Evolutionary conservation across 2,113 vertebrate species (phyloP), one percentile per base, ranked within the genome.

Genomic region (Tachycineta bicolor): DNA sequence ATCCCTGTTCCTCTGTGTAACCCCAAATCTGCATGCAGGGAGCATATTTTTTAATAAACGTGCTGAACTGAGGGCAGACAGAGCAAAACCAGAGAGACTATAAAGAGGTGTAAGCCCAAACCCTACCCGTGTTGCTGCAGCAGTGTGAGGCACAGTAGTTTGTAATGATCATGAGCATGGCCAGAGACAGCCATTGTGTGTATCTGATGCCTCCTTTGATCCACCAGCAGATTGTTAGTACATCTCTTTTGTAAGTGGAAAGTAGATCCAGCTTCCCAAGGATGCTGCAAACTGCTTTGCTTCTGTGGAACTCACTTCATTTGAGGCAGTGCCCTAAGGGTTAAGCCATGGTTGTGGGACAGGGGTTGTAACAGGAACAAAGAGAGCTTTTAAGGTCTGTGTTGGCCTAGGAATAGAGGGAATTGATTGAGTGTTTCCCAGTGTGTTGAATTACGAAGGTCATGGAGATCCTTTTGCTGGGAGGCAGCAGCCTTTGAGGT

Each of bases 361-460:
- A 67, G 87, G 68, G 60, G 89, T 89, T 87, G 87, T 93, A 84
- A 60, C 33, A 52, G 60, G 90, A 96, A 96, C 95, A 96, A 96
- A 96, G 96, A 89, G 34, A 39, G 76, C 95, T 95, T 95, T 96
- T 95, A 84, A 95, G 77, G 77, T 87, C 81, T 93, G 56, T 91
- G 60, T 74, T 95, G 60, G 77, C 81, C 53, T 93, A 46, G 87
- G 93, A 96, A 87, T 75, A 89, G 95, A 94, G 77, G 87, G 93
- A 73, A 87, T 62, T 50, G 87, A 84, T 87, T 84, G 91, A 91
- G 84, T 56, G 56, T 94, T 95, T 96, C 92, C 69, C 87, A 87
- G 84, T 95, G 95, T 96, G 89, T 94, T 93, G 84, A 96, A 96
- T 89, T 93, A 94, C 87, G 89, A 81, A 93, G 81, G 95, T 93